These are phyloP conservation scores for Umimayanthus chanpuru DNA, from an alignment of 92 coral and sea anemone genomes.

Conservation along the genomic window DNA sequence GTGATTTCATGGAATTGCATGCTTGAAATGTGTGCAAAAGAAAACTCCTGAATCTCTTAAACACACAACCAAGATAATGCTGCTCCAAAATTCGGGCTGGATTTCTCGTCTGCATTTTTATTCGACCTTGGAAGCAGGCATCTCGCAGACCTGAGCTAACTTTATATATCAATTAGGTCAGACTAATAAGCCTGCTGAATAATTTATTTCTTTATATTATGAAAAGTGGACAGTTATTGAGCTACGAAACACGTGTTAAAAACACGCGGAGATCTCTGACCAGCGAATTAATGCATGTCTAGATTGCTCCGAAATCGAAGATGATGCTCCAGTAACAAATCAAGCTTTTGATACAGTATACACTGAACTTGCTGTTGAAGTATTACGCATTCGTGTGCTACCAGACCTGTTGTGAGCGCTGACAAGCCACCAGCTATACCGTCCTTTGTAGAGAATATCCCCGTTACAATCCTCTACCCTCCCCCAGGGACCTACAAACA, in stretches of 20 bases:
- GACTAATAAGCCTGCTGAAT: slow-evolving; percentile 48
- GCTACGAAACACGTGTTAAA: slow-evolving; percentile 11
- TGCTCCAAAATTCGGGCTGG: neutral
- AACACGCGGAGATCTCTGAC: slow-evolving; percentile 11
- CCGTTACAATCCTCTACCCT: neutral
- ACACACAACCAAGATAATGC: neutral
- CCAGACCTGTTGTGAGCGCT: slow-evolving; percentile 13
- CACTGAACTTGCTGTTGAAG: neutral
- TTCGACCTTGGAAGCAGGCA: slow-evolving; percentile 12
- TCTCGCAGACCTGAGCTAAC: slow-evolving; percentile 37
- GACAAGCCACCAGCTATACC: slow-evolving; percentile 30
- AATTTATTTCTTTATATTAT: slow-evolving; percentile 45
- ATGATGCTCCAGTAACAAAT: neutral
- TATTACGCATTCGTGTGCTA: slow-evolving; percentile 9
- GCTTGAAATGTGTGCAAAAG: slow-evolving; percentile 63
- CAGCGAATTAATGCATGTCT: neutral
- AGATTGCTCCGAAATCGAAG: neutral
- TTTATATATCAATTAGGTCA: slow-evolving; percentile 51
- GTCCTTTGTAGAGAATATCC: slow-evolving; percentile 22
- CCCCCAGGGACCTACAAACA: neutral
- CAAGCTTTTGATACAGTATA: too few species aligned
- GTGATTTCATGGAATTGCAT: slow-evolving; percentile 54
- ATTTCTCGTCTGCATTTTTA: neutral
- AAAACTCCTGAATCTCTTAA: neutral
- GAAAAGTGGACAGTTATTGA: slow-evolving; percentile 7